Evolutionary conservation across 1,140 invertebrate species (phyloP), one percentile per base, ranked within the genome.

Genomic region (Drosophila nikananu): DNA sequence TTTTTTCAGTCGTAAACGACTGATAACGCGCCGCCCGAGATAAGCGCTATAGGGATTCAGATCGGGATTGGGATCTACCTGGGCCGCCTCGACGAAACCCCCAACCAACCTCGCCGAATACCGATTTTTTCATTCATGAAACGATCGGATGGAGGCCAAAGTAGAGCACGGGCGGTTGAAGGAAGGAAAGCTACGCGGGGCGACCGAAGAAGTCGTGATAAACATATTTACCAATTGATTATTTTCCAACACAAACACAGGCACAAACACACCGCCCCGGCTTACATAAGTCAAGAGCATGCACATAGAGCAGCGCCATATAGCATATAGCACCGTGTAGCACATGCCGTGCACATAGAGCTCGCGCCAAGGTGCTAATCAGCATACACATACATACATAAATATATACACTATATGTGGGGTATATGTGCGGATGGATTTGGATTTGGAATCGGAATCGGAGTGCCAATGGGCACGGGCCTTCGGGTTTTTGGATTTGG

Each of bases 211-310:
- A 89, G 63, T 89, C 84, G 84, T 89, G 84, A 89, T 89, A 89
- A 89, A 89, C 86, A 89, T 89, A 89, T 89, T 89, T 89, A 89
- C 86, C 83, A 82, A 86, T 86, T 86, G 83, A 86, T 86, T 86
- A 86, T 82, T 82, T 86, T 86, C 83, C 73, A 81, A 64, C 72
- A 77, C 55, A 82, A 65, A 55, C 70, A 77, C 55, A 80, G 62
- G 51, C 70, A 71, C 64, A 63, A 67, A 68, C 27, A 79, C 62
- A 55, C 54, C 9, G 48, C 55, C 32, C 25, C 54, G 63, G 63
- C 67, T 68, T 72, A 72, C 65, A 72, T 72, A 72, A 71, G 67
- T 49, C 21, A 30, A 46, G 55, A 54, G 30, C 54, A 61, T 32
- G 66, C 58, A 59, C 42, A 58, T 27, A 52, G 19, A 4, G 51